These are phyloP conservation scores for Chaetogeoica ovagalla DNA, from an alignment of 2,888 invertebrate genomes.

Conservation along the genomic window DNA sequence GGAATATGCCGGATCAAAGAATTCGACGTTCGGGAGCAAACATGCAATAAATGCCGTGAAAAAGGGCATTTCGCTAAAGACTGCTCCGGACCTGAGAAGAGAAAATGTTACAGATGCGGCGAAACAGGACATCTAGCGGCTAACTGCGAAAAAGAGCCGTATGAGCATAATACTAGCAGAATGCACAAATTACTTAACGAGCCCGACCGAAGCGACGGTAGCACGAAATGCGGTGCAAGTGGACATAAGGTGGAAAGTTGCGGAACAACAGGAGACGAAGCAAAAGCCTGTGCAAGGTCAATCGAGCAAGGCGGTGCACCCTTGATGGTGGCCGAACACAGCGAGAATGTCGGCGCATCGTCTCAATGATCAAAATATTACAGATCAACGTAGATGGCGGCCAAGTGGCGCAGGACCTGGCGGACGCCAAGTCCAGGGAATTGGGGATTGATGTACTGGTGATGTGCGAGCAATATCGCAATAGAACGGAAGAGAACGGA, in stretches of 20 bases:
- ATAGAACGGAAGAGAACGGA: not conserved
- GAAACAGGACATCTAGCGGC: not conserved
- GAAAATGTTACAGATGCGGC: not conserved
- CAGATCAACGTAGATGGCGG: not conserved
- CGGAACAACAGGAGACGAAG: no score
- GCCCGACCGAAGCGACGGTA: no score
- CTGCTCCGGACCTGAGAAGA: not conserved
- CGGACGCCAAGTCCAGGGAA: not conserved
- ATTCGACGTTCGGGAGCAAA: not conserved
- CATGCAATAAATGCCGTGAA: not conserved
- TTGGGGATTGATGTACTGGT: not conserved
- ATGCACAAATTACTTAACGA: no score
- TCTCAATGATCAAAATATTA: no score
- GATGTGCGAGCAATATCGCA: not conserved
- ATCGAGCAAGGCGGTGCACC: no score
- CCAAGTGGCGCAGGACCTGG: not conserved
- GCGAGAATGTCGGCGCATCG: not conserved
- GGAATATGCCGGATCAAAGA: not conserved
- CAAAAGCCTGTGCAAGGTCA: no score
- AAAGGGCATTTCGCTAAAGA: slow-evolving; percentile 6
- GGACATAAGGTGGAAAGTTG: no score
- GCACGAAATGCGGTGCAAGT: no score
- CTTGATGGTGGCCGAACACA: not conserved
- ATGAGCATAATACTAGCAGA: no score
- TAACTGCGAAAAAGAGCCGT: no score